A percentile compares a stretch with the other conserved stretches of the same genome.
Evolutionary conservation across 2,113 vertebrate species (phyloP).

Genomic region (Piprites chloris): DNA sequence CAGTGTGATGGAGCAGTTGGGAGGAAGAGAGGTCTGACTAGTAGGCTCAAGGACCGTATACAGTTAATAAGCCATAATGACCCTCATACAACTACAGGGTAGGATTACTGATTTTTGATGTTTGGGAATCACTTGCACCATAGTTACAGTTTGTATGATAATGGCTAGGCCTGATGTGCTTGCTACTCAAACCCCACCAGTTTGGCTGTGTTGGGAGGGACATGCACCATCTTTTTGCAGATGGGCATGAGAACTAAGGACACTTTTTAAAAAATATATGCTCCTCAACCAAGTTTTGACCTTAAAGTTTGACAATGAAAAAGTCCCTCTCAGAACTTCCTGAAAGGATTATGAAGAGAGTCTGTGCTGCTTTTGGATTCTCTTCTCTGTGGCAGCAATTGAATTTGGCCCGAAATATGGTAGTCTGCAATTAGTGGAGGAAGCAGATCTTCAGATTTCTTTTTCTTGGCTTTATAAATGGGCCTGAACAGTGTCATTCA

Average conservation of each 20-base stretch:
- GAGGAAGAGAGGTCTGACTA: not conserved
- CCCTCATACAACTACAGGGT: not conserved
- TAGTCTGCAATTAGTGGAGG: not conserved
- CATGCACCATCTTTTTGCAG: not conserved
- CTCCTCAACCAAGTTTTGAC: not conserved
- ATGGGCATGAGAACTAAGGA: not conserved
- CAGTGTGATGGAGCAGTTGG: not conserved
- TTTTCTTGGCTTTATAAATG: not conserved
- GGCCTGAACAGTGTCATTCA: not conserved
- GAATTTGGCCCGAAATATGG: not conserved
- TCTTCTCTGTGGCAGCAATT: not conserved
- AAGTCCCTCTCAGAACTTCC: not conserved
- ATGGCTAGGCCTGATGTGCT: not conserved
- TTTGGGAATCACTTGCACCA: not conserved
- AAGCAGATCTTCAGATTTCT: slow-evolving; percentile 21
- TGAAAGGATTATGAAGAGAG: not conserved
- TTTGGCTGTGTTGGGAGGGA: not conserved
- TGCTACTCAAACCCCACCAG: not conserved
- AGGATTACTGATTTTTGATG: not conserved
- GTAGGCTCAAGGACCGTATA: not conserved
- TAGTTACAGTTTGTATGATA: not conserved
- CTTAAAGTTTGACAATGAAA: not conserved
- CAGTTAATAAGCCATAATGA: not conserved
- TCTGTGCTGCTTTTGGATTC: not conserved
- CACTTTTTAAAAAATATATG: not conserved